Evolutionary conservation across 2,113 vertebrate species (phyloP).

Genomic region (Rhinolophus ferrumequinum): DNA sequence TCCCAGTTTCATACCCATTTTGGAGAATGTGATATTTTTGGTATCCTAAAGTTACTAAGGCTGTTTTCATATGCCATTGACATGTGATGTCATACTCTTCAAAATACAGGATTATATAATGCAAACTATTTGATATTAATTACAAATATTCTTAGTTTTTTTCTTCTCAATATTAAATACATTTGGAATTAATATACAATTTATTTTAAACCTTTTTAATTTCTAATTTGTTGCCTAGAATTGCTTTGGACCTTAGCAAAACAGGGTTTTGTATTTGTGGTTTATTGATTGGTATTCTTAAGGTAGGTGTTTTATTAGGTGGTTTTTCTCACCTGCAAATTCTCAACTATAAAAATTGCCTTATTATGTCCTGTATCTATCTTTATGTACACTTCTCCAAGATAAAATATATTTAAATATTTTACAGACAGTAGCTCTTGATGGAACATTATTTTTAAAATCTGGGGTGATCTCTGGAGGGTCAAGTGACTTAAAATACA

Average conservation of each 20-base stretch:
- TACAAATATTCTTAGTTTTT: neutral
- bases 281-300: neutral
- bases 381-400: neutral
- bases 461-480: constrained; percentile 97
- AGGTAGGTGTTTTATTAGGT: constrained; percentile 19
- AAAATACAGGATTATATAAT: neutral
- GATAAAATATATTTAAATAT: constrained; percentile 50
- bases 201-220: constrained; percentile 46
- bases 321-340: neutral
- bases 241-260: constrained; percentile 18
- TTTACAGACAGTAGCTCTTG: constrained; percentile 93
- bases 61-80: neutral
- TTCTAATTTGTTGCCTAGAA: neutral
- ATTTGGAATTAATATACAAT: neutral
- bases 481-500: constrained; percentile 91
- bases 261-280: neutral
- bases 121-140: neutral
- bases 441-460: constrained; percentile 96
- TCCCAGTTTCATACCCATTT: neutral
- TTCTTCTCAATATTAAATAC: neutral
- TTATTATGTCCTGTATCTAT: neutral
- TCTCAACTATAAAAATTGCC: constrained; percentile 15
- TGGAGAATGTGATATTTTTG: constrained; percentile 26
- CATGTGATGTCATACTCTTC: neutral
- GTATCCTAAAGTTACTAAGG: neutral